Base-by-base conservation (phyloP, 2,797 vertebrate species). In the Erithacus rubecula region DNA sequence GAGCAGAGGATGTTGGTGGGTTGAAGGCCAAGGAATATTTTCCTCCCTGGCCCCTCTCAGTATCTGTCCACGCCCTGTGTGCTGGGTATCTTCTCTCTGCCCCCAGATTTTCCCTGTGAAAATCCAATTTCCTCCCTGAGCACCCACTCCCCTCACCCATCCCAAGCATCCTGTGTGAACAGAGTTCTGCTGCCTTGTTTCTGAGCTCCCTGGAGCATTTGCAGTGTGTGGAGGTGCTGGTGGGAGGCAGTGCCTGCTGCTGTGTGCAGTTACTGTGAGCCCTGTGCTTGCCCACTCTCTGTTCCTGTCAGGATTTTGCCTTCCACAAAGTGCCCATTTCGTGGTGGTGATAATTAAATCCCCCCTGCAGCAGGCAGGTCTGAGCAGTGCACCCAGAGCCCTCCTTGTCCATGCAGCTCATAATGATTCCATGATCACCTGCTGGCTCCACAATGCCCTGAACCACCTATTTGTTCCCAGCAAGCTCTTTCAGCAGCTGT, bases 201-300 rank as follows among this genome's bases (percentile, higher is more conserved):
- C 8, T 8, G 26, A n/a, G 51, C 9, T 49, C 15, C 77, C 37
- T 23, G 17, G 68, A 44, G 10, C 64, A 19, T 18, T 16, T 13
- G 44, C 32, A 44, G 58, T 12, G 27, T 56, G 32, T 13, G 74
- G 75, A 39, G 75, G 46, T 77, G 75, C 76, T 94, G 92, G 63
- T 37, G 80, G 79, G 52, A 59, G 22, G 62, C 85, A 92, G 84
- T 83, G 76, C 72, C 95, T 93, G 95, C 87, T 87, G 92, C 92
- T 84, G n/a, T 7, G 6, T 18, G 2, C 76, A 41, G 67, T 91
- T 32, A 4, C 87, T n/a, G 56, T 0, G 11, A 75, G 71, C 55
- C 29, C 91, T 27, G 43, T 67, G 80, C 75, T 82, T 83, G 83
- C 87, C 83, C 84, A 29, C 71, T 91, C 6, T 68, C 89, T 93